A percentile compares a stretch with the other conserved stretches of the same genome.
Conservation (phyloP, 2,797 vertebrate species). For the Triplophysa yarkandensis region DNA sequence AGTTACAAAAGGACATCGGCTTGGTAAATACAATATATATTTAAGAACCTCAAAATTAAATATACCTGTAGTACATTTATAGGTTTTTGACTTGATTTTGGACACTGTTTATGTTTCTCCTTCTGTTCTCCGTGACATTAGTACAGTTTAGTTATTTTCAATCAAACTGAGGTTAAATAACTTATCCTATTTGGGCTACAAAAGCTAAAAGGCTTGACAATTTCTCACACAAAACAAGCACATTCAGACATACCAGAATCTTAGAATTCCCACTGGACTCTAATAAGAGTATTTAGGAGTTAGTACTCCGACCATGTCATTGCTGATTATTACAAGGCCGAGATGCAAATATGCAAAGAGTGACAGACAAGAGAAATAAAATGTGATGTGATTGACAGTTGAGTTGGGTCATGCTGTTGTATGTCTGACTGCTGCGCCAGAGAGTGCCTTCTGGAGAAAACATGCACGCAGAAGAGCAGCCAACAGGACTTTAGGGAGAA, state of each 20-base stretch:
- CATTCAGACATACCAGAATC: slow-evolving; percentile 22
- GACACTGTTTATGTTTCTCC: not conserved
- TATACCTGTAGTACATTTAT: not conserved
- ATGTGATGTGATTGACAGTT: slow-evolving; percentile 42
- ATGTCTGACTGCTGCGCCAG: slow-evolving; percentile 62
- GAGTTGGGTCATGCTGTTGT: slow-evolving; percentile 45
- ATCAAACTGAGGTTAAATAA: slow-evolving; percentile 31
- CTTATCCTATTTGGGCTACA: slow-evolving; percentile 48
- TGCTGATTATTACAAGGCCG: slow-evolving; percentile 4
- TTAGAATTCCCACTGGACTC: slow-evolving; percentile 39
- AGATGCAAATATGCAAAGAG: slow-evolving; percentile 15
- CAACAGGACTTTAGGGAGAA: slow-evolving; percentile 45
- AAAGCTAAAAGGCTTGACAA: slow-evolving; percentile 7
- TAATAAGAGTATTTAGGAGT: slow-evolving; percentile 25
- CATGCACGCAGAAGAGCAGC: slow-evolving; percentile 36
- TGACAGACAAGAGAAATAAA: slow-evolving; percentile 18
- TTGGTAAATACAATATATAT: no score
- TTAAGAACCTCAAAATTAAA: not conserved
- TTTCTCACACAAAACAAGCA: slow-evolving; percentile 20
- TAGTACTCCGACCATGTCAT: slow-evolving; percentile 15
- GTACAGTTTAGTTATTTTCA: not conserved
- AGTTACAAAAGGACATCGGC: no score
- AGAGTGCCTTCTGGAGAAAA: slow-evolving; percentile 33
- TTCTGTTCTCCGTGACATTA: not conserved
- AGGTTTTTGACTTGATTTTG: not conserved